Base-by-base conservation (phyloP, 92 coral and sea anemone species). In the Heteractis magnifica region DNA sequence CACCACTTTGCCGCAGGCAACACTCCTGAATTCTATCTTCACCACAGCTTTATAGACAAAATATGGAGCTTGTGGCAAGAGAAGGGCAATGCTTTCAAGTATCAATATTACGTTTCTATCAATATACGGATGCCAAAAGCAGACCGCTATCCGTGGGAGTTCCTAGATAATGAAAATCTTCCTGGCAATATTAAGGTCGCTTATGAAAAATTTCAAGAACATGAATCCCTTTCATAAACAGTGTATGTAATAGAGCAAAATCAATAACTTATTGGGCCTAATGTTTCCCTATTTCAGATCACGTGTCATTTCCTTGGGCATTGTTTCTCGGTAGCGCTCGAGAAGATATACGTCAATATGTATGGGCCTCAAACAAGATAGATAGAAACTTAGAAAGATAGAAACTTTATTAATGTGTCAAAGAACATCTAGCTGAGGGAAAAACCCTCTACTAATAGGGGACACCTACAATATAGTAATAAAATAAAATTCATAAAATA, bases 11-110 rank as follows among this genome's bases (percentile, higher is more conserved):
- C 92, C 7, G 76, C 97, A 26, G 85, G 94, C 5, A 88, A 86
- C 58, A 87, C 98, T 12, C 98, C 98, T 0, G 98, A 95, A 88
- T 92, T 95, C 76, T 84, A 84, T 84, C 87, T 95, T 9, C 98
- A 95, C 59, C 98, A 95, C 71, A 79, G 92, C 71, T 95, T 95
- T 77, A 77, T 95, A 16, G 97, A 95, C 84, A 95, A 91, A 71
- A 82, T 95, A 48, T 95, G 98, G 98, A 65, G 85, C 77, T 82
- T 86, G 77, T 93, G 92, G 94, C 97, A 95, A 83, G 51, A 75
- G 16, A 83, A 77, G 75, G 87, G 93, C 0, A 75, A 79, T 14
- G 65, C 62, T 44, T 82, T 74, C 85, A 93, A 80, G 77, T 90
- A 77, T 75, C 62, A 71, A n/a, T 95, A 88, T 83, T 90, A 85